Base-by-base conservation (phyloP, 1,140 invertebrate genomes). In the Aphelenchoides fujianensis region DNA sequence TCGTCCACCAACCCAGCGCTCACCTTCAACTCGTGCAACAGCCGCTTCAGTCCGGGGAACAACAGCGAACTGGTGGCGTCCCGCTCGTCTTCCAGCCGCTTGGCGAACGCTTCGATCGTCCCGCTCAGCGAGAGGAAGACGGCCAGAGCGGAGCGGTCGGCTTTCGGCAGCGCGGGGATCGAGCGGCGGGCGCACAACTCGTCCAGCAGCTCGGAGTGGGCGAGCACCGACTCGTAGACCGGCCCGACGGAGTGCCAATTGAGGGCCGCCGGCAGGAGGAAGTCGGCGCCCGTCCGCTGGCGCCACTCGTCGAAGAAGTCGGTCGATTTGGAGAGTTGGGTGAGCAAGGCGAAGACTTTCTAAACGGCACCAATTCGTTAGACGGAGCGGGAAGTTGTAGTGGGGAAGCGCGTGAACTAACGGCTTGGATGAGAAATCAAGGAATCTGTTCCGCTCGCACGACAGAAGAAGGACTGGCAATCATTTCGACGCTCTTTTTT, bases 11-110 rank as follows among this genome's bases (percentile, higher is more conserved):
- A n/a, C n/a, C n/a, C n/a, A n/a, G n/a, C n/a, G n/a, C 55, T 59
- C 19, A 59, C 55, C 34, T 59, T 59, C 55, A 59, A 23, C 55
- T 59, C 55, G 5, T 59, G 55, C 5, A 59, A 23, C 55, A 59
- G 19, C 5, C 34, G 55, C 19, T 59, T 59, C 5, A 59, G 55
- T 7, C 55, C 55, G 5, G 55, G 55, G 34, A 59, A 59, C 23
- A 59, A 32, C 5, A 59, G 34, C 55, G 55, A 59, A 19, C 55
- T 30, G 5, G 55, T 59, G 5, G 55, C 27, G 7, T 5, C 5
- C 12, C 19, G 5, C 5, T 5, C 5, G 19, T 7, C 55, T 59
- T 59, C 55, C 55, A 59, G 34, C 5, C 55, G 5, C 7, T 19
- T 23, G 5, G 55, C 55, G 34, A 59, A 59, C 55, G 28, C 23